A percentile compares a stretch with the other conserved stretches of the same genome.
Conservation (phyloP, 2,888 invertebrate genomes). For the Criorhina ranunculi region DNA sequence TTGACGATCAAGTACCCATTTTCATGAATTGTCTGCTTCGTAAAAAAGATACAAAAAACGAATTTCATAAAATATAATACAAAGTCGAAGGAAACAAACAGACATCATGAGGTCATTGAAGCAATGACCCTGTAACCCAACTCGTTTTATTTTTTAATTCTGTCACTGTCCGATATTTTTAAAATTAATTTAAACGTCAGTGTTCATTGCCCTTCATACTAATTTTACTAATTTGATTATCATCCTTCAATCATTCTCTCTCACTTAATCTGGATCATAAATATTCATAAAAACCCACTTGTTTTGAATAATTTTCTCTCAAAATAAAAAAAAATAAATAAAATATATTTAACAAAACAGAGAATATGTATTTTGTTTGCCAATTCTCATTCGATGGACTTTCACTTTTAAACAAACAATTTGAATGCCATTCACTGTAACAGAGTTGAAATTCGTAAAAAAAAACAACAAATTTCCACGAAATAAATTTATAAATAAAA, state of each 20-base stretch:
- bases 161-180: not conserved
- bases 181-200: conserved; percentile 1
- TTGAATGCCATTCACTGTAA: conserved; percentile 14
- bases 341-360: not conserved
- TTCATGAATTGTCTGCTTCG: not conserved
- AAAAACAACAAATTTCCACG: not conserved
- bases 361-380: not conserved
- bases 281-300: conserved; percentile 2
- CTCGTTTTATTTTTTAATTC: too few species aligned
- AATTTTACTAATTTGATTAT: conserved; percentile 16
- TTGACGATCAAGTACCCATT: not conserved
- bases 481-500: not conserved
- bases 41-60: not conserved
- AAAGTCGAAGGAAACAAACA: not conserved
- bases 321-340: not conserved
- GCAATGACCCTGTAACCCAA: conserved; percentile 5
- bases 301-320: not conserved
- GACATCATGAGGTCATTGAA: not conserved
- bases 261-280: conserved; percentile 7
- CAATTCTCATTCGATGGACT: not conserved
- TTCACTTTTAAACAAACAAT: conserved; percentile 8
- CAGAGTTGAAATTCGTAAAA: conserved; percentile 10
- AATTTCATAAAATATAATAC: not conserved
- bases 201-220: conserved; percentile 12
- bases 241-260: conserved; percentile 9